Conservation (phyloP, 1,140 invertebrate genomes). For the Cryptotermes secundus region DNA sequence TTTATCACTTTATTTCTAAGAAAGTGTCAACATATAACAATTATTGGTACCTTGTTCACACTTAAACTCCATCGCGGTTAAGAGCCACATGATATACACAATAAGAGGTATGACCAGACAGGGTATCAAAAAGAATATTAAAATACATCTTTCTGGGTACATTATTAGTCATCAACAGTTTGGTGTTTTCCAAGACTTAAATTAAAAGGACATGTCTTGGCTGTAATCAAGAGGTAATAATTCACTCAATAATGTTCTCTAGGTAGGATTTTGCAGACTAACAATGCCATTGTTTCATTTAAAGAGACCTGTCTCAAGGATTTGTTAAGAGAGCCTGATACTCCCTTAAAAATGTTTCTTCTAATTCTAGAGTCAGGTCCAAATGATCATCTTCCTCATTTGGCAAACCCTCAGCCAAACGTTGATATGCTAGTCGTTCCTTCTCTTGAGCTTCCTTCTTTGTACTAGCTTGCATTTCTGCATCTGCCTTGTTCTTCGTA, state of each 20-base stretch:
- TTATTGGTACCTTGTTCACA: neutral
- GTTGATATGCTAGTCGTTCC: slow-evolving; percentile 53
- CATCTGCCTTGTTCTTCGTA: neutral
- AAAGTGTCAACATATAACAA: neutral
- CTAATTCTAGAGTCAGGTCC: slow-evolving; percentile 57
- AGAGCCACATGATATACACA: neutral
- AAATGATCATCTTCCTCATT: slow-evolving; percentile 62
- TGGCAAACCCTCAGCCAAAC: slow-evolving; percentile 58
- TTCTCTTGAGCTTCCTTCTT: slow-evolving; percentile 42
- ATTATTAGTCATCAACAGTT: neutral
- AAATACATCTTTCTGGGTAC: neutral
- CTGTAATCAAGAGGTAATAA: neutral
- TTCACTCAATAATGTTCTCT: neutral
- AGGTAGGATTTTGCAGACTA: neutral
- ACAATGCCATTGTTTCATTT: neutral
- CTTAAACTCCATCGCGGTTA: neutral
- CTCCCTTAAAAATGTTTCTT: slow-evolving; percentile 59
- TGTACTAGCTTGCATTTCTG: slow-evolving; percentile 20
- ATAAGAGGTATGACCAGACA: neutral
- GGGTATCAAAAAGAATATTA: neutral
- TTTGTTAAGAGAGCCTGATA: slow-evolving; percentile 58
- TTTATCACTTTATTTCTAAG: neutral
- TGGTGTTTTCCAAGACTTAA: neutral
- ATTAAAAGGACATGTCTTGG: neutral
- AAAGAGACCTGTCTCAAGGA: neutral